Evolutionary conservation across 2,888 invertebrate genomes (phyloP), one percentile per base, ranked within the genome.

Genomic region (Folsomia candida): DNA sequence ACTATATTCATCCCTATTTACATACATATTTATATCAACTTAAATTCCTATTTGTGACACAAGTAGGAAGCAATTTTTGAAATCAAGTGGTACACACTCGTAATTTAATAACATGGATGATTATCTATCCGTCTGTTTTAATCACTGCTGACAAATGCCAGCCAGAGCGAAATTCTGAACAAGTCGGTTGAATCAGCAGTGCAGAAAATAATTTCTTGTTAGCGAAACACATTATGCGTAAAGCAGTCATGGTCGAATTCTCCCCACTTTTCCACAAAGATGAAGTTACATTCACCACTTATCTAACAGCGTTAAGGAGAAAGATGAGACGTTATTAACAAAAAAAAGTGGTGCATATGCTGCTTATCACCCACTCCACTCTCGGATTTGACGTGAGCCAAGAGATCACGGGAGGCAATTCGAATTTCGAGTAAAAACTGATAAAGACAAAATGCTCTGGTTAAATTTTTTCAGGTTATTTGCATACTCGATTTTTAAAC

Each of bases 321-420:
- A n/a, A n/a, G n/a, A n/a, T n/a, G n/a, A n/a, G n/a, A n/a, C n/a
- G n/a, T n/a, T 54, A 54, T 54, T 54, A 6, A 54, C 26, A 59
- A 3, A 14, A 59, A 59, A 6, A 59, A 59, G n/a, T 59, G n/a
- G 24, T 25, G 24, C 24, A 65, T 65, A 28, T 65, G 65, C 28
- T 65, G 27, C 54, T 65, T 54, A 65, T 65, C 65, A 65, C 25
- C 26, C 24, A 54, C 18, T 65, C 51, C 65, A 54, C 54, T n/a
- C 37, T 4, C n/a, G 4, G 37, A 37, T 14, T 37, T 37, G 37
- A 37, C 37, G 37, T 4, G 37, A 37, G 37, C 37, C 37, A 37
- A 37, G n/a, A n/a, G n/a, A n/a, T n/a, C n/a, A n/a, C n/a, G n/a
- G 14, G 37, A 37, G 37, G 37, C 37, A 37, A 9, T 37, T 37